Evolutionary conservation across 2,888 invertebrate genomes (phyloP), one percentile per base, ranked within the genome.

Genomic region (Dicyrtoma fusca): DNA sequence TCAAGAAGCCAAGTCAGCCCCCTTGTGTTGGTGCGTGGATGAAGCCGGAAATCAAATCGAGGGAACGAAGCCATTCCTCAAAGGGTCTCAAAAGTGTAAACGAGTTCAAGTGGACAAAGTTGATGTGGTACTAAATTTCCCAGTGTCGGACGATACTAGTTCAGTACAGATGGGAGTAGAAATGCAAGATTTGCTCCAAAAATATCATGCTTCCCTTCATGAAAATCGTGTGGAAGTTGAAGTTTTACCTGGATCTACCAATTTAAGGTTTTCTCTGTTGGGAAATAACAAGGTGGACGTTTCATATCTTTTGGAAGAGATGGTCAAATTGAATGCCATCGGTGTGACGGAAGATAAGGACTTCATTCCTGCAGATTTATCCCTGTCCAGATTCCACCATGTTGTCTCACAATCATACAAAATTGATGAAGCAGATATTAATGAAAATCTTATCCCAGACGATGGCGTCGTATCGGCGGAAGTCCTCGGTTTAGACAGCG

Each of bases 1-100:
- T 14, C 17, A 34, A n/a, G 74, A 70, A n/a, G 17, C 61, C 13
- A 71, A 66, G 17, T n/a, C 59, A n/a, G 26, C 25, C 21, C 68
- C 42, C 0, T 83, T 85, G n/a, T 93, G 93, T 82, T 93, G 93
- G 92, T 94, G 94, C 83, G 92, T 93, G 2, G 92, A 94, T 83
- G 92, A 92, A 73, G 92, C 92, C 0, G 91, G 91, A 34, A 90
- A 90, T 82, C 90, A 90, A 81, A 81, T 90, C 1, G 76, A 76
- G 68, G 75, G 76, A 26, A 75, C 72, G 14, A 75, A 66, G 21
- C 71, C 88, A 10, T 90, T 90, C 81, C 82, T 84, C 17, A 85
- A 84, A 81, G 89, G 88, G 44, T 86, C 87, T 62, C 85, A 85
- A 61, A 84, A 85, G 61, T 90, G 90, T 81, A 81, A 86, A 83